These are phyloP conservation scores for Plutella xylostella DNA, from an alignment of 2,888 invertebrate species.

Conservation along the genomic window DNA sequence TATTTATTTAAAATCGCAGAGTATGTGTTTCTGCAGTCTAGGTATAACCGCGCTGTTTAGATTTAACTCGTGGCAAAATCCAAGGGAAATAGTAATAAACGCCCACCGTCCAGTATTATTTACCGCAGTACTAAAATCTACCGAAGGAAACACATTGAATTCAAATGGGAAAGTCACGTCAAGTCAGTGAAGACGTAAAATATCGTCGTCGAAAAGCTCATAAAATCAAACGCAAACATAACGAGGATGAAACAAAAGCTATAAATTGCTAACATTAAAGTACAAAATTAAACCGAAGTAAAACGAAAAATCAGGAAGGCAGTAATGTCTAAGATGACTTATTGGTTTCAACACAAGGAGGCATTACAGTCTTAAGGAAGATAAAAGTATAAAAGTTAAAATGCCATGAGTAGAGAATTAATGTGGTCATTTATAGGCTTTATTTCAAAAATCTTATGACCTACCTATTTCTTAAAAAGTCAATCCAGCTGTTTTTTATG, in stretches of 20 bases:
- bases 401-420: conserved; percentile 29
- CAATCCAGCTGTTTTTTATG: neutral
- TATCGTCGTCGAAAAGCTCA: too few relatives aligned
- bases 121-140: too few relatives aligned
- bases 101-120: too few relatives aligned
- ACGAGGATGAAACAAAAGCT: conserved; percentile 36
- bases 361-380: conserved; percentile 42
- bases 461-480: conserved; percentile 3
- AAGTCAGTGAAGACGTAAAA: too few relatives aligned
- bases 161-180: too few relatives aligned
- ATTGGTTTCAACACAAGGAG: conserved; percentile 17
- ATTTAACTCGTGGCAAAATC: too few relatives aligned
- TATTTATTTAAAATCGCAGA: conserved; percentile 9
- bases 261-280: conserved; percentile 26
- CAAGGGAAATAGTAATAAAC: too few relatives aligned
- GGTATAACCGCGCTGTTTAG: too few relatives aligned
- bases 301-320: conserved; percentile 16
- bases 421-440: conserved; percentile 3
- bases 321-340: neutral
- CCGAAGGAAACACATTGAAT: too few relatives aligned
- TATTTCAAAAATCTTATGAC: conserved; percentile 5
- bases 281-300: conserved; percentile 23
- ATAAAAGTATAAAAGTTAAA: conserved; percentile 32
- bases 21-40: too few relatives aligned
- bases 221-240: conserved; percentile 39